phyloP scores from a whole-genome alignment of 2,888 invertebrate genomes.

The Diarsia dahlii region DNA sequence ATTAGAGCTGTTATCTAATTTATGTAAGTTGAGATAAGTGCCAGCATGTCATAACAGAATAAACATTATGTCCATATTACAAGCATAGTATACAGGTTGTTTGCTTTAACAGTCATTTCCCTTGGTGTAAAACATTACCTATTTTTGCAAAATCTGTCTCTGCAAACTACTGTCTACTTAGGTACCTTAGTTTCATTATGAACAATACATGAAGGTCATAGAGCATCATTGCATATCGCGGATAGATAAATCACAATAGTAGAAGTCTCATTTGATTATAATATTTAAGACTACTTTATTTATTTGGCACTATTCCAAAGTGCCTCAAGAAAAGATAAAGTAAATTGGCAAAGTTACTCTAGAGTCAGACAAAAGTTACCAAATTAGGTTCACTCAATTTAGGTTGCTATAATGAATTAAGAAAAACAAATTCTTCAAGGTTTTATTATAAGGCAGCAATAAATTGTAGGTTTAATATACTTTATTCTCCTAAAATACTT shows the following conservation, averaged over 20 bases:
- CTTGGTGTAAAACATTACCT: background rate
- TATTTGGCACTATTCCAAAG: background rate
- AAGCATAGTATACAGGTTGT: background rate
- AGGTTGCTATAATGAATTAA: background rate
- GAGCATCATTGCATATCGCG: background rate
- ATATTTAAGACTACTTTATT: background rate
- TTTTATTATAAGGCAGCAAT: too few relatives aligned
- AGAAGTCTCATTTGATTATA: background rate
- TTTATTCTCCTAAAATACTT: too few relatives aligned
- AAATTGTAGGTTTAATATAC: too few relatives aligned
- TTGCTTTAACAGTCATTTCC: conserved; percentile 11
- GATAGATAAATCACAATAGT: background rate
- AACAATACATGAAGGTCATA: background rate
- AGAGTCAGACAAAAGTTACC: background rate
- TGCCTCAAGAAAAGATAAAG: background rate
- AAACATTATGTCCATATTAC: conserved; percentile 8
- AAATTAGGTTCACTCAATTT: background rate
- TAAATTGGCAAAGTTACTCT: background rate
- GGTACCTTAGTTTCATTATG: background rate
- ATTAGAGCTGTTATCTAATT: conserved; percentile 35
- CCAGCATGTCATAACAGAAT: conserved; percentile 40
- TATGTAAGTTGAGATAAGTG: conserved; percentile 26
- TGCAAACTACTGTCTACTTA: background rate
- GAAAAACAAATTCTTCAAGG: background rate
- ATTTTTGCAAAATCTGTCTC: background rate